Evolutionary conservation across 2,888 invertebrate genomes (phyloP), one percentile per base, ranked within the genome.

Genomic region (Phyllotreta striolata): DNA sequence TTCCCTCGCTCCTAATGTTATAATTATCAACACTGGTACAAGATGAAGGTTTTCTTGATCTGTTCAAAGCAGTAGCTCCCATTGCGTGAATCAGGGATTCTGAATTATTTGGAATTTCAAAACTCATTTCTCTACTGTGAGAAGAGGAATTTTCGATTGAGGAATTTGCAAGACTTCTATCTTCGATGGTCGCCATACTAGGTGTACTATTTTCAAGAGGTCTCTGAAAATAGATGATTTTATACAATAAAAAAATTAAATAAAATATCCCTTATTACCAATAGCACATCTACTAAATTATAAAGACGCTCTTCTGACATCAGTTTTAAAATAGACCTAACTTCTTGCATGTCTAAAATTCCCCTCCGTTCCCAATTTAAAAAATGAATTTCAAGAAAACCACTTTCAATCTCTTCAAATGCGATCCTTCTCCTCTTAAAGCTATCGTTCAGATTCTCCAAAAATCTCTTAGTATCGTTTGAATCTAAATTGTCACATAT

Each of bases 401-500:
- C 58, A 10, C 61, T 37, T 41, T 69, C 54, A 55, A 64, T 71
- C n/a, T 66, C 52, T 57, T 67, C 59, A 58, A 72, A 72, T n/a
- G 51, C 8, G n/a, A 74, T 55, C 4, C 68, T 51, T 39, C 67
- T 68, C 35, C 58, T 51, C 7, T 46, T n/a, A 47, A 78, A 73
- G 55, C 76, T 75, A 9, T 66, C 54, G 47, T 69, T 56, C 7
- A 70, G 66, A 56, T 62, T 44, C 5, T 69, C 40, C 12, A 77
- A 54, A 57, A 80, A 73, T 3, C 70, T 64, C 0, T 73, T 73
- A 0, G 79, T 77, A 67, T 82, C 76, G 0, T 68, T 68, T 0
- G 69, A 64, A 0, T 77, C 52, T 34, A 85, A 71, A 55, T 79
- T 75, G 64, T 86, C 85, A 63, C 83, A 83, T 10, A 85, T 71